Evolutionary conservation across 2,113 vertebrate genomes (phyloP).

Genomic region (Synchiropus splendidus): DNA sequence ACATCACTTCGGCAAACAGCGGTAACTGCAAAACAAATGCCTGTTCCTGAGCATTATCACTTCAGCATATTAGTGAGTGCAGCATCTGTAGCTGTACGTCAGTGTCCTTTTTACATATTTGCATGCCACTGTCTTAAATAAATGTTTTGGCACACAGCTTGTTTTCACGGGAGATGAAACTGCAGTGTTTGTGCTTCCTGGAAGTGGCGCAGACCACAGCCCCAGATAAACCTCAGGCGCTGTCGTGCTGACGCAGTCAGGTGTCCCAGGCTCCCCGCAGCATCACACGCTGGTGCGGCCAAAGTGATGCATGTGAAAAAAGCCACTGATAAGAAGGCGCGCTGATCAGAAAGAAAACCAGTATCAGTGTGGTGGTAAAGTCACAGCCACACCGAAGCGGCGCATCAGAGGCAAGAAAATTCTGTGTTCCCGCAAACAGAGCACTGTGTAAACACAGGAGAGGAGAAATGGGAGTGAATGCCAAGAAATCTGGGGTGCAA

Average conservation of each 20-base stretch:
- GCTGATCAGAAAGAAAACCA: not conserved
- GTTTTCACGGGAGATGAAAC: conserved; percentile 62
- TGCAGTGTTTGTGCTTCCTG: conserved; percentile 61
- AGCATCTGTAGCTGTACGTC: no score
- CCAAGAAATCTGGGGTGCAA: not conserved
- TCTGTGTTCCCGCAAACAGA: no score
- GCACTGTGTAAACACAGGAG: no score
- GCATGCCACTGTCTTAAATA: no score
- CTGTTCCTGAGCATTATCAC: no score
- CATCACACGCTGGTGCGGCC: conserved; percentile 13
- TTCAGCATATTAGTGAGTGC: no score
- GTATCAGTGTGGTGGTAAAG: no score
- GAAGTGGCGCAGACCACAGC: conserved; percentile 71
- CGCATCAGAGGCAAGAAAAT: no score
- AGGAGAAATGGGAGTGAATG: not conserved
- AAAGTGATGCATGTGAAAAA: not conserved
- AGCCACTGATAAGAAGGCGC: not conserved
- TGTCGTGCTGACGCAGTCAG: conserved; percentile 45
- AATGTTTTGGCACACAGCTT: conserved; percentile 24
- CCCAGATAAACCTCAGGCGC: conserved; percentile 57
- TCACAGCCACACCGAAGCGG: no score
- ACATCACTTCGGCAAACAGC: no score
- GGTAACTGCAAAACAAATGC: no score
- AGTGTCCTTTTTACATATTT: no score
- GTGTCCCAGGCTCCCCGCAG: conserved; percentile 23